Conservation (phyloP, 64 coral and sea anemone species). For the Pocillopora damicornis region DNA sequence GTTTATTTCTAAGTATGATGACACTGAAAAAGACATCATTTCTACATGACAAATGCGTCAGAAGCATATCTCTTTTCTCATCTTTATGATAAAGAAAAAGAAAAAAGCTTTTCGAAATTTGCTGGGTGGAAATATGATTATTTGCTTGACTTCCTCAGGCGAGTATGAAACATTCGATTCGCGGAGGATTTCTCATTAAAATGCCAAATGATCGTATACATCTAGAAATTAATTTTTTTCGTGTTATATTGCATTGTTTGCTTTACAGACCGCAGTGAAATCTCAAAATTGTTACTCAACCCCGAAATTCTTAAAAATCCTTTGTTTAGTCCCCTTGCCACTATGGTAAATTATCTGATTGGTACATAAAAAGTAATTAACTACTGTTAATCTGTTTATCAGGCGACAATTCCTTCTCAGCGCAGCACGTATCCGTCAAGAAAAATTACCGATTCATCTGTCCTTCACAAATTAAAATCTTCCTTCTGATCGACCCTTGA, state of each 20-base stretch:
- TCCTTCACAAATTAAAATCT: constrained; percentile 38
- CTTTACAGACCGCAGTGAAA: constrained; percentile 27
- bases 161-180: neutral
- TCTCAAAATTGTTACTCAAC: constrained; percentile 23
- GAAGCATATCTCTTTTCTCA: neutral
- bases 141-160: neutral
- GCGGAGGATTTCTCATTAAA: neutral
- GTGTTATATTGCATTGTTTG: constrained; percentile 27
- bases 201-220: neutral
- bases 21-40: neutral
- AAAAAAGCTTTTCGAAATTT: neutral
- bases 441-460: constrained; percentile 22
- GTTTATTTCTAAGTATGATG: neutral
- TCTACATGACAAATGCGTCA: neutral
- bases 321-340: constrained; percentile 36
- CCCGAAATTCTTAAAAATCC: constrained; percentile 37
- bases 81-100: neutral
- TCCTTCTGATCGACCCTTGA: constrained; percentile 37
- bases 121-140: neutral
- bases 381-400: constrained; percentile 58
- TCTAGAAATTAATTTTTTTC: constrained; percentile 20
- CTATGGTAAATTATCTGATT: constrained; percentile 43
- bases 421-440: constrained; percentile 15
- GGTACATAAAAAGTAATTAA: constrained; percentile 42
- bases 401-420: constrained; percentile 38